phyloP scores from a whole-genome alignment of 2,888 invertebrate species.

The Patella depressa region DNA sequence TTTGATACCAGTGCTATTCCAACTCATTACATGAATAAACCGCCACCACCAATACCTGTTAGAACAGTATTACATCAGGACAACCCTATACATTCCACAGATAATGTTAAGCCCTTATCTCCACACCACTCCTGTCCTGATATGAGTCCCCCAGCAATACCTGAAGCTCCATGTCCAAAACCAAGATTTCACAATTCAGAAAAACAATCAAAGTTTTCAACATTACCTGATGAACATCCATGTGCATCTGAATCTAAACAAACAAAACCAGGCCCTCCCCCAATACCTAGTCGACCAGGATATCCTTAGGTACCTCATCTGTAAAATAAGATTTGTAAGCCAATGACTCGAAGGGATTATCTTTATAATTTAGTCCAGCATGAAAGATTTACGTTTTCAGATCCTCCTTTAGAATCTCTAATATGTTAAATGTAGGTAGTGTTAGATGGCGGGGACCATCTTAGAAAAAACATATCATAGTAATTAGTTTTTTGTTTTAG shows the following conservation, averaged over 20 bases:
- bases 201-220: background rate
- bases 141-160: constrained; percentile 31
- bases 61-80: background rate
- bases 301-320: constrained; percentile 8
- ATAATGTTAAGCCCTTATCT: background rate
- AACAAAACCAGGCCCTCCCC: constrained; percentile 8
- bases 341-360: too few species aligned
- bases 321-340: too few species aligned
- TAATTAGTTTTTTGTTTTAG: too few species aligned
- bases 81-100: background rate
- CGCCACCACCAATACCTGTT: constrained; percentile 24
- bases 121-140: constrained; percentile 19
- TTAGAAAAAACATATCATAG: too few species aligned
- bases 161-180: constrained; percentile 17
- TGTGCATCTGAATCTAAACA: background rate
- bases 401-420: too few species aligned
- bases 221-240: background rate
- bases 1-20: constrained; percentile 50
- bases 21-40: constrained; percentile 31
- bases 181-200: background rate
- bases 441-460: too few species aligned
- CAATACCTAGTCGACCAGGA: constrained; percentile 49
- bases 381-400: too few species aligned
- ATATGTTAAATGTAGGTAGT: too few species aligned
- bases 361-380: too few species aligned